Evolutionary conservation across 2,888 invertebrate genomes (phyloP), one percentile per base, ranked within the genome.

Genomic region (Tiphia femorata): DNA sequence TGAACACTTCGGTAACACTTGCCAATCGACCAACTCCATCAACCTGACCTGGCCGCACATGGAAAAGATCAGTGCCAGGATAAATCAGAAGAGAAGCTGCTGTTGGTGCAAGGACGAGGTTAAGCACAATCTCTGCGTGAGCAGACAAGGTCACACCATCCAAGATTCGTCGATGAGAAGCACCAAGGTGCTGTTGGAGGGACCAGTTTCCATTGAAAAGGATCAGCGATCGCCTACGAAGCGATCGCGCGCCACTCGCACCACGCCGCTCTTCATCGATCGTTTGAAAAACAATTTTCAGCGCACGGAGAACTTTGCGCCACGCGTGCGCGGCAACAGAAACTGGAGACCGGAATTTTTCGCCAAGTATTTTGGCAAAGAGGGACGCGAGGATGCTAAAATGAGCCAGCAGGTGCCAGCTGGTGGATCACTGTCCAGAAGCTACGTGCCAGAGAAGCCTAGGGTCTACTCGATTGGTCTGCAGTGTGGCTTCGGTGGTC

Each of bases 251-350:
- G 1, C 21, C 23, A 12, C 21, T 8, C 25, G 40, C 6, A 44
- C 49, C 37, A 46, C 58, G n/a, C 53, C 44, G 4, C 49, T 65
- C 1, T 46, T 64, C 52, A 62, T 68, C 49, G 71, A 72, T 7
- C 62, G 57, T n/a, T 19, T 69, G 17, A 70, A 56, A 21, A 62
- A 17, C 25, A 41, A 58, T 7, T 69, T 72, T 21, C 50, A 52
- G 17, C 42, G 27, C 1, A 2, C 30, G 16, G 46, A 50, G 16
- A 30, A 46, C 3, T 61, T 58, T 3, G 2, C 41, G 7, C 38
- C 49, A 5, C 55, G 50, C n/a, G 8, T 48, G 16, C 47, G 29
- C 10, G 27, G 7, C n/a, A 19, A 27, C 2, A 42, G 29, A 12
- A 66, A 44, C 38, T 72, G 70, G 72, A 47, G 2, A 3, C 61